Conservation (phyloP, 2,888 invertebrate species). For the Tuta absoluta region DNA sequence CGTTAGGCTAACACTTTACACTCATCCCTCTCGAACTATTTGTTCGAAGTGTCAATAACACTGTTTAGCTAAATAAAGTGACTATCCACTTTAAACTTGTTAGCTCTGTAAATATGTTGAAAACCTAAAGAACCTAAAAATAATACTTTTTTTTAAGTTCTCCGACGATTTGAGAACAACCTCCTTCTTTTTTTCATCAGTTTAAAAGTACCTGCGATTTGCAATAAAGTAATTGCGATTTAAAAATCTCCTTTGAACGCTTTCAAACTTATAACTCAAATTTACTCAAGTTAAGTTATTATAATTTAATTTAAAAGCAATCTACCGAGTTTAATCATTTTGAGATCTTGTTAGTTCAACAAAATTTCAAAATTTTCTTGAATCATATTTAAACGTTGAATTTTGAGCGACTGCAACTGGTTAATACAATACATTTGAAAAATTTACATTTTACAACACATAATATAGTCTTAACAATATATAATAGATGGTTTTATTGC, state of each 20-base stretch:
- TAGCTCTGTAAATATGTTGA: conserved; percentile 1
- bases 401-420: background rate
- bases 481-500: too few relatives aligned
- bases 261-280: background rate
- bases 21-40: background rate
- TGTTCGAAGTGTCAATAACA: conserved; percentile 12
- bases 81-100: conserved; percentile 6
- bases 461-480: too few relatives aligned
- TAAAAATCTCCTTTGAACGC: background rate
- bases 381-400: background rate
- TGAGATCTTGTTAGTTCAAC: background rate
- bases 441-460: too few relatives aligned
- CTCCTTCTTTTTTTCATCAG: too few relatives aligned
- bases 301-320: background rate
- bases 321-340: background rate
- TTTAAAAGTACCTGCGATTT: too few relatives aligned
- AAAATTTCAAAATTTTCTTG: background rate
- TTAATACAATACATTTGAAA: background rate
- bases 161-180: too few relatives aligned
- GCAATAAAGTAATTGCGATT: too few relatives aligned
- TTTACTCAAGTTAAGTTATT: background rate
- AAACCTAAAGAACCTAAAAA: background rate
- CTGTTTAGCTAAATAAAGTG: background rate
- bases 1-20: conserved; percentile 1
- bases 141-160: background rate